Percentiles rank a stretch among this genome's conserved stretches.
phyloP scores from a whole-genome alignment of 2,888 invertebrate species.

The Epicampocera succincta region DNA sequence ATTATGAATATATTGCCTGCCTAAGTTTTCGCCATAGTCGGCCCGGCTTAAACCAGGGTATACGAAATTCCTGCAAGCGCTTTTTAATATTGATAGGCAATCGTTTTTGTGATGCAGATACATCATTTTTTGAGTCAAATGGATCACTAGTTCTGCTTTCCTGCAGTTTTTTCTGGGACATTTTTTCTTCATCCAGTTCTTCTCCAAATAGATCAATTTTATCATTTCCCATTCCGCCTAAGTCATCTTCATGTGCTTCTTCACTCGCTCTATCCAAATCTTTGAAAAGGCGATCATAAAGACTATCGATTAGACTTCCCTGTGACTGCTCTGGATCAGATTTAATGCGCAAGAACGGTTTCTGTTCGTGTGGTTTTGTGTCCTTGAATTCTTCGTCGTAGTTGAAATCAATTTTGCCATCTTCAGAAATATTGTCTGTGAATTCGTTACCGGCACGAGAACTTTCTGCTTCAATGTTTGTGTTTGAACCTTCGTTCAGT shows the following conservation, averaged over 20 bases:
- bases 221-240: constrained; percentile 1
- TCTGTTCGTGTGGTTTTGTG: not conserved
- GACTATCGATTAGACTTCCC: not conserved
- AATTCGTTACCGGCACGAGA: not conserved
- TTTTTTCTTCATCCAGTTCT: constrained; percentile 3
- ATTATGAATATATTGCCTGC: constrained; percentile 47
- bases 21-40: constrained; percentile 68
- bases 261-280: constrained; percentile 2
- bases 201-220: not conserved
- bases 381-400: not conserved
- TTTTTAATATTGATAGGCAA: not conserved
- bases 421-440: not conserved
- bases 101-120: not conserved
- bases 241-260: not conserved
- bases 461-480: not conserved
- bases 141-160: not conserved
- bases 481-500: not conserved
- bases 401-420: not conserved
- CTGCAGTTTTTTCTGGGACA: not conserved
- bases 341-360: not conserved
- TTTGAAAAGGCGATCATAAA: constrained; percentile 8
- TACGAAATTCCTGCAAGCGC: constrained; percentile 19
- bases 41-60: constrained; percentile 70
- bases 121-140: not conserved
- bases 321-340: not conserved